Conservation (phyloP, 1,140 invertebrate genomes). For the Tetramorium simillimum region DNA sequence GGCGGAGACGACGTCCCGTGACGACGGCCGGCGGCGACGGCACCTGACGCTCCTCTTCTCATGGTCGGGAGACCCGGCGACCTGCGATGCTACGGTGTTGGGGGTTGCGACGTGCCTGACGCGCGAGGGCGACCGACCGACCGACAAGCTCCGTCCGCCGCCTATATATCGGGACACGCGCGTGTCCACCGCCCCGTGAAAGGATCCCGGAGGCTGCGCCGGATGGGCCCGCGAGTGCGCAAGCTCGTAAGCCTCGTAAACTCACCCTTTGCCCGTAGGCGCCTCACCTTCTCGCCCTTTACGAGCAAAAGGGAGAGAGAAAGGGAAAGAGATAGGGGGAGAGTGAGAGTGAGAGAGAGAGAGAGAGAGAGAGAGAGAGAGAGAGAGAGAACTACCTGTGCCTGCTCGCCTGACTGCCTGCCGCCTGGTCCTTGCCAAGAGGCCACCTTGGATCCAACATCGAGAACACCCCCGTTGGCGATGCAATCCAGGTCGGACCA, state of each 20-base stretch:
- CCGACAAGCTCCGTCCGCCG: slow-evolving; percentile 39
- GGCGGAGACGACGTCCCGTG: slow-evolving; percentile 58
- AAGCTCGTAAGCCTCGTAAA: slow-evolving; percentile 26
- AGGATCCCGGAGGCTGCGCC: slow-evolving; percentile 53
- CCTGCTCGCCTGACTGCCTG: neutral
- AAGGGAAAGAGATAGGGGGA: neutral
- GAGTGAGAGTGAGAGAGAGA: neutral
- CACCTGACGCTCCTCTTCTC: slow-evolving; percentile 66
- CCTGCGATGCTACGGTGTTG: slow-evolving; percentile 56
- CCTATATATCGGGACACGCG: slow-evolving; percentile 36
- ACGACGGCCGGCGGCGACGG: slow-evolving; percentile 47
- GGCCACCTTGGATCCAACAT: slow-evolving; percentile 15
- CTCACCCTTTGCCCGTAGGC: slow-evolving; percentile 20
- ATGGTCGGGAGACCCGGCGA: slow-evolving; percentile 58
- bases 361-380: neutral
- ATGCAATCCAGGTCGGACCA: neutral
- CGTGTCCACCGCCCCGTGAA: slow-evolving; percentile 38
- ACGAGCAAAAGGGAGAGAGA: neutral
- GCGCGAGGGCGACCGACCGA: slow-evolving; percentile 62
- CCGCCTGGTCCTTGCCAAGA: neutral
- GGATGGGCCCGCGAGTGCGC: slow-evolving; percentile 25
- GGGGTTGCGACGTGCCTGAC: slow-evolving; percentile 71
- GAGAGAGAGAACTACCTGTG: neutral
- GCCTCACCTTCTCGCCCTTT: slow-evolving; percentile 12
- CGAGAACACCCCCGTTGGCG: neutral